A percentile compares a stretch with the other conserved stretches of the same genome.
These are phyloP conservation scores for Xerus rutilus DNA, from an alignment of 2,797 vertebrate genomes.

Conservation along the genomic window DNA sequence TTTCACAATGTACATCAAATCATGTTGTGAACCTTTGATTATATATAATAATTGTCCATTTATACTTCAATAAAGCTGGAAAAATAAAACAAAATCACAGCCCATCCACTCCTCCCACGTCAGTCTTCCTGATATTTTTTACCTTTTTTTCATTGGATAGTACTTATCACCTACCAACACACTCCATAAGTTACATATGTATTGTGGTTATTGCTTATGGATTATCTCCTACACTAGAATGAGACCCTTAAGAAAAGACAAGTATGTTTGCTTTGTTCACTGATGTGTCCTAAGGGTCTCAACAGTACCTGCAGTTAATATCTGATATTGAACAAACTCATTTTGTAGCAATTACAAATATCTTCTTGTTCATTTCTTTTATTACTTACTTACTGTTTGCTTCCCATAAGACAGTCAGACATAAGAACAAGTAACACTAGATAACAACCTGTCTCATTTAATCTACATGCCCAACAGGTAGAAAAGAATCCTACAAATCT, in stretches of 20 bases:
- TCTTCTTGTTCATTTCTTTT: not conserved
- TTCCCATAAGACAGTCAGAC: not conserved
- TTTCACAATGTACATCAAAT: not conserved
- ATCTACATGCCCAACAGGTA: not conserved
- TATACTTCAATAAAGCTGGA: not conserved
- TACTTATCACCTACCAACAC: not conserved
- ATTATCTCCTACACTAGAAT: not conserved
- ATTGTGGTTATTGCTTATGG: not conserved
- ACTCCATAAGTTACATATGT: not conserved
- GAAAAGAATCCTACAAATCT: slow-evolving; percentile 1
- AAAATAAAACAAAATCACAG: slow-evolving; percentile 13
- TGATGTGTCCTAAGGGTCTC: not conserved
- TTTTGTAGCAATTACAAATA: slow-evolving; percentile 14
- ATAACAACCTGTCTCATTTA: not conserved
- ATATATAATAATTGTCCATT: not conserved
- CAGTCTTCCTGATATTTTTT: not conserved
- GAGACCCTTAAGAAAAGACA: not conserved
- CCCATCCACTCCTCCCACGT: not conserved
- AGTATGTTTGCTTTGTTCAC: not conserved
- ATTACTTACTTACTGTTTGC: not conserved
- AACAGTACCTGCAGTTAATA: not conserved
- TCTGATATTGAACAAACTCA: not conserved
- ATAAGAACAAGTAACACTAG: not conserved
- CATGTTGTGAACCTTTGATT: not conserved
- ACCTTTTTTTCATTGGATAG: not conserved